These are phyloP conservation scores for Myotis pilosus DNA, from an alignment of 2,797 vertebrate genomes.

Conservation along the genomic window DNA sequence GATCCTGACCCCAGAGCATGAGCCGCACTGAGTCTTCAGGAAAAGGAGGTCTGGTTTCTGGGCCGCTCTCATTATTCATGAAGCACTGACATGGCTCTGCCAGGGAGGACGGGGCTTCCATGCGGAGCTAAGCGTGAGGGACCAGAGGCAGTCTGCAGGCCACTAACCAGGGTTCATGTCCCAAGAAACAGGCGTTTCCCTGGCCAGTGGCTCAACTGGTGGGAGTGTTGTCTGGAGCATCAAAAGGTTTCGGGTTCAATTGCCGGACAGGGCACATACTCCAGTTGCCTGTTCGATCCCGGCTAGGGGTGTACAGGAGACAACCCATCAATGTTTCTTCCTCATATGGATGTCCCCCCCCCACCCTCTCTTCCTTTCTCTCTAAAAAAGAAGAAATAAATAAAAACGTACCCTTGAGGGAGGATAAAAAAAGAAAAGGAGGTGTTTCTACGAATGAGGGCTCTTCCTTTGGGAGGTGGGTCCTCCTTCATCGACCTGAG, in stretches of 20 bases:
- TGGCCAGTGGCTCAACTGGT: background rate
- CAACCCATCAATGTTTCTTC: background rate
- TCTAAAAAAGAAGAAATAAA: background rate
- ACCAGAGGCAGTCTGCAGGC: background rate
- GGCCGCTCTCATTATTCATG: conserved; percentile 65
- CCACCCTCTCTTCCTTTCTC: background rate
- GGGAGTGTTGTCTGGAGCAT: background rate
- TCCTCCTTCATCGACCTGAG: background rate
- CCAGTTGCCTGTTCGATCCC: background rate
- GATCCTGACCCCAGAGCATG: conserved; percentile 44
- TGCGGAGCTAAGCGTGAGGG: background rate
- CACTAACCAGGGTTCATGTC: background rate
- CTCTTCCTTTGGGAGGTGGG: background rate
- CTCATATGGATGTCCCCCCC: background rate
- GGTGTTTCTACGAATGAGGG: background rate
- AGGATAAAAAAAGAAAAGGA: background rate
- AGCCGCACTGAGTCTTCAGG: conserved; percentile 33
- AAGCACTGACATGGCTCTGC: conserved; percentile 46
- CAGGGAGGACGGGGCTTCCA: too few species aligned
- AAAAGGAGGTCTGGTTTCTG: conserved; percentile 68
- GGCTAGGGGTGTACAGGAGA: background rate
- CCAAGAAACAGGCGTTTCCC: background rate
- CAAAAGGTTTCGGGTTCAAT: background rate
- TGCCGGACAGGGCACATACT: background rate
- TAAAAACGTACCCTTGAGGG: background rate